Evolutionary conservation across 2,113 vertebrate genomes (phyloP).

Genomic region (Heterotilapia buettikoferi): DNA sequence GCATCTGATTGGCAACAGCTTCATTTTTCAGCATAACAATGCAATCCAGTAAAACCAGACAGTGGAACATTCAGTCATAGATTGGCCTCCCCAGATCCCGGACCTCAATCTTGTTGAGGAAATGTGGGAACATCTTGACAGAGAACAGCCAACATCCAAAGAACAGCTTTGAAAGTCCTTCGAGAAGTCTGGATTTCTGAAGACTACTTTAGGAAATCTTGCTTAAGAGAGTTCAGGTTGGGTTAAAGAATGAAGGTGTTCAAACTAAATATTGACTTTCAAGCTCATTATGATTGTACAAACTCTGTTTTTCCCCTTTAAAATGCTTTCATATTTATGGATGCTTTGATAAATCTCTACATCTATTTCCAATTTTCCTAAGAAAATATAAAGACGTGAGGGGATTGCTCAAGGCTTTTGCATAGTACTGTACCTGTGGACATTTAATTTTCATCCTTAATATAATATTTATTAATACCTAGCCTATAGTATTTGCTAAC

Average conservation of each 20-base stretch:
- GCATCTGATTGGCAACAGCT: neutral
- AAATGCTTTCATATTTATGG: neutral
- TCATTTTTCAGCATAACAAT: neutral
- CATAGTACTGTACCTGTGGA: neutral
- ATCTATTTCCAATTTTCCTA: neutral
- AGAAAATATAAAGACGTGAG: neutral
- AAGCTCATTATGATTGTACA: neutral
- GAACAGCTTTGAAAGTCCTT: neutral
- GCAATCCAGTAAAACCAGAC: neutral
- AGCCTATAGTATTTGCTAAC: neutral
- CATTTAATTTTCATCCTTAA: neutral
- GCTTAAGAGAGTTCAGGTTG: neutral
- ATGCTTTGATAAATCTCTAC: neutral
- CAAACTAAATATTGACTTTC: neutral
- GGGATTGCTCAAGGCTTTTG: neutral
- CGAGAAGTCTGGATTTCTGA: neutral
- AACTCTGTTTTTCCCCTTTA: neutral
- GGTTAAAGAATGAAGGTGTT: neutral
- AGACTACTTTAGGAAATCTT: neutral
- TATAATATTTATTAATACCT: neutral
- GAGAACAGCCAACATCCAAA: no score
- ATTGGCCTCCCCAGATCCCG: neutral
- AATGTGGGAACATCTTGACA: no score
- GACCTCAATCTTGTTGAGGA: no score
- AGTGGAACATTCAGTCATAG: neutral